Evolutionary conservation across 2,113 vertebrate genomes (phyloP), one percentile per base, ranked within the genome.

Genomic region (Gila orcuttii): DNA sequence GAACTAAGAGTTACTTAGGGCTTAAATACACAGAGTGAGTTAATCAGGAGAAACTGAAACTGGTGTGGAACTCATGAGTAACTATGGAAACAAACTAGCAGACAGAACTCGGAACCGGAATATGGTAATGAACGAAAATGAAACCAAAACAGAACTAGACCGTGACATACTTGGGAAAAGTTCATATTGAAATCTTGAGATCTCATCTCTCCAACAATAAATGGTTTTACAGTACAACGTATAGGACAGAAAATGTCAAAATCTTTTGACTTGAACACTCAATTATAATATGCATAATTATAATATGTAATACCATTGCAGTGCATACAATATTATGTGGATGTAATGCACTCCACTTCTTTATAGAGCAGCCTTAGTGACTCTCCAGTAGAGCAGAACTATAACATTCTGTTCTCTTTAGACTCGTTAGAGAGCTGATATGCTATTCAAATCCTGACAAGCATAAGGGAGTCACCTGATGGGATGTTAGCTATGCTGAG

Each of bases 391-490:
- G 19, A 68, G 31, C 75, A 69, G 62, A 69, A 39, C 64, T 45
- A 47, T 80, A 60, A 80, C 33, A 31, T 28, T 83, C 47, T 83
- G 31, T 76, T 64, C 82, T 60, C 64, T 60, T 17, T 6, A 84
- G 45, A 78, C 28, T 45, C 36, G 78, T 82, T 85, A 31, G 47
- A 76, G 68, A 42, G 62, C 64, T 45, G 50, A 85, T 19, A 59
- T 80, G n/a, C 83, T 85, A 45, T 42, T 78, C 55, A 85, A 81
- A 66, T 81, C 36, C 33, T 59, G 78, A 69, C 50, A 71, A 79
- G 84, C 50, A 13, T 55, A 2, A 64, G 57, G 73, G 73, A 87
- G 45, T 31, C 82, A 84, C 62, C 66, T 83, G 79, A 55, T 42
- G 79, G 21, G 83, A 66, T 77, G 80, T 60, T 59, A 77, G 28